A percentile compares a stretch with the other conserved stretches of the same genome.
These are phyloP conservation scores for Andrena fulva DNA, from an alignment of 2,888 invertebrate genomes.

Conservation along the genomic window DNA sequence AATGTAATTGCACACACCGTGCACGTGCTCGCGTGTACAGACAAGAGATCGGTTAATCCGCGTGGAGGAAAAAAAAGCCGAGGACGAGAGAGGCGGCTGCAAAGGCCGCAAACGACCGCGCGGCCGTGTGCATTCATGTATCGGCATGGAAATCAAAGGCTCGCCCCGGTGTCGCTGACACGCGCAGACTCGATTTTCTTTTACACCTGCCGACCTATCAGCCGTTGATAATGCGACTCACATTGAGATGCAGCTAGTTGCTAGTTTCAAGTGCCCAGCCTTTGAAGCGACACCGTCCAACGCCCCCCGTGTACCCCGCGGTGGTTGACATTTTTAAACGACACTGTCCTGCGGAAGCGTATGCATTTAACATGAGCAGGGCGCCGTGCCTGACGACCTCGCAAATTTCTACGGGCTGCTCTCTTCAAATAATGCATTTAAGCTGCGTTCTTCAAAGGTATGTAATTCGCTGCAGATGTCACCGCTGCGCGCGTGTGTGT, in stretches of 20 bases:
- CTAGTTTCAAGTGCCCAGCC: slow-evolving; percentile 43
- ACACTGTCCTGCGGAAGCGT: slow-evolving; percentile 29
- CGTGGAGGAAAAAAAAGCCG: slow-evolving; percentile 43
- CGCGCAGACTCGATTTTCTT: slow-evolving; percentile 65
- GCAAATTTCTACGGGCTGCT: not conserved
- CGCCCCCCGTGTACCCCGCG: not conserved
- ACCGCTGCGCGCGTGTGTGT: too few species aligned
- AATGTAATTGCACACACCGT: slow-evolving; percentile 63
- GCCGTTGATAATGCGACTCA: slow-evolving; percentile 64
- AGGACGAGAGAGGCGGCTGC: slow-evolving; percentile 30
- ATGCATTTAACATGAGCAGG: slow-evolving; percentile 41
- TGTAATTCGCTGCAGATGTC: too few species aligned
- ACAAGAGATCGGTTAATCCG: slow-evolving; percentile 53
- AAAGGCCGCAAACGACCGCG: slow-evolving; percentile 45
- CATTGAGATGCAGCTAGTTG: slow-evolving; percentile 55
- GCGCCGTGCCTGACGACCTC: not conserved
- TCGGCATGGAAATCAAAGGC: slow-evolving; percentile 71
- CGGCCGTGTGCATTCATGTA: slow-evolving; percentile 54
- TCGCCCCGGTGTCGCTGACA: slow-evolving; percentile 45
- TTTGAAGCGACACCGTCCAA: slow-evolving; percentile 31
- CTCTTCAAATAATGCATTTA: too few species aligned
- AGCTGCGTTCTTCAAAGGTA: too few species aligned
- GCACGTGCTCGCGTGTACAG: not conserved
- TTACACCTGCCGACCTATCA: slow-evolving; percentile 61
- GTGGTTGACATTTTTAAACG: slow-evolving; percentile 40